Base-by-base conservation (phyloP, 37 sponge, comb jelly and placozoan species). In the Diacarnus erythraeanus region DNA sequence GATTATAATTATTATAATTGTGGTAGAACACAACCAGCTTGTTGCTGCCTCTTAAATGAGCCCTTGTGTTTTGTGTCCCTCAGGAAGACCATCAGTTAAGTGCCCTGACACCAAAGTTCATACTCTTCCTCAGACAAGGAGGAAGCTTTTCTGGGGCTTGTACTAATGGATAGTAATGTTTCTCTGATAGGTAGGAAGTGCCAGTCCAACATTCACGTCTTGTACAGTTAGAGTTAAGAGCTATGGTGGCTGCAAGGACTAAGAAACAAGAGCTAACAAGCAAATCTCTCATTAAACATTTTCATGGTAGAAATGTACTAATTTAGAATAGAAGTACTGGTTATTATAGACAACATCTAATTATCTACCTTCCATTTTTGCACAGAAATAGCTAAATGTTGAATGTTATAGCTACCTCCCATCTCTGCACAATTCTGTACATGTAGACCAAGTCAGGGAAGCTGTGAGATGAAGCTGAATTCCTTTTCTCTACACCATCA, bases 201-300 rank as follows among this genome's bases (percentile, higher is more conserved):
- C 2, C 33, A 65, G 66, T 76, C 60, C 61, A 21, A 23, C 26
- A 8, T 6, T 26, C 41, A 76, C 77, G 33, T 60, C 77, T 42
- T 74, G 74, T 74, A 76, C 77, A 76, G 61, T 41, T 76, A 26
- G 34, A 76, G 61, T 76, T 61, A 15, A 38, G 26, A 1, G 20
- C 39, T n/a, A 76, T 6, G 33, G 41, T 59, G 2, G 10, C 61
- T 22, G 25, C 77, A 23, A 57, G 27, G 41, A 40, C 4, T 2
- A 76, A 60, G 61, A 59, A 57, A 26, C 38, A 42, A 34, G 36
- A 5, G 3, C 42, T 18, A 23, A n/a, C 77, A 3, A 26, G 59
- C 8, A 2, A 60, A 2, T 8, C 40, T 4, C 44, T 27, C 17
- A 20, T 54, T 10, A 10, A 20, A 54, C 10, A 20, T 54, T 10